These are phyloP conservation scores for Ctenomys sociabilis DNA, from an alignment of 2,113 vertebrate genomes.

Conservation along the genomic window DNA sequence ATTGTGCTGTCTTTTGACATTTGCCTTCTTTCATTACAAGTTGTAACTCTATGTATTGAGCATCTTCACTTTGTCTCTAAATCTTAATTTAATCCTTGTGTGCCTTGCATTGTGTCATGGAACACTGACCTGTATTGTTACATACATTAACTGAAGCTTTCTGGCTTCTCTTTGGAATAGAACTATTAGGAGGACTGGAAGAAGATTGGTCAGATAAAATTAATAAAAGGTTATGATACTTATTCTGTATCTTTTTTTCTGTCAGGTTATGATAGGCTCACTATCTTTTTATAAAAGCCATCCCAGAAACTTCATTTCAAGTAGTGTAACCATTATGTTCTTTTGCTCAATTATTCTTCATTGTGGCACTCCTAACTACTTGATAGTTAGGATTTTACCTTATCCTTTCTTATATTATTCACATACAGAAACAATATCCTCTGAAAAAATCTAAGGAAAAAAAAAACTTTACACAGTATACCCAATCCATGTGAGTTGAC, in stretches of 20 bases:
- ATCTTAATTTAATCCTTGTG: neutral
- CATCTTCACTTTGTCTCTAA: neutral
- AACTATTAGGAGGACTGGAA: neutral
- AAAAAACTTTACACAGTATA: neutral
- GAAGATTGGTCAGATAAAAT: neutral
- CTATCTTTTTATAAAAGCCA: neutral
- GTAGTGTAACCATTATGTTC: neutral
- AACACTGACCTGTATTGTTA: neutral
- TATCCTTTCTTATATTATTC: neutral
- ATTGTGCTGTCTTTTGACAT: neutral
- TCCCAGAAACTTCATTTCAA: neutral
- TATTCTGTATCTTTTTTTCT: neutral
- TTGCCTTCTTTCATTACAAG: neutral
- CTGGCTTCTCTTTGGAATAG: conserved; percentile 36
- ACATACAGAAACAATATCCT: neutral
- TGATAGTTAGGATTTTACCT: neutral
- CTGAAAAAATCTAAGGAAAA: neutral
- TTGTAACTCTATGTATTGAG: neutral
- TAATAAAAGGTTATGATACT: neutral
- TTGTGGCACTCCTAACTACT: neutral
- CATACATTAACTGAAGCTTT: neutral
- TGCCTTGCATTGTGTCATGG: neutral
- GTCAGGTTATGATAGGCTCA: neutral
- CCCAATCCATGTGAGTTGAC: neutral
- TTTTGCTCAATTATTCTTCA: neutral